Evolutionary conservation across 2,888 invertebrate species (phyloP).

Genomic region (Blastobasis lacticolella): DNA sequence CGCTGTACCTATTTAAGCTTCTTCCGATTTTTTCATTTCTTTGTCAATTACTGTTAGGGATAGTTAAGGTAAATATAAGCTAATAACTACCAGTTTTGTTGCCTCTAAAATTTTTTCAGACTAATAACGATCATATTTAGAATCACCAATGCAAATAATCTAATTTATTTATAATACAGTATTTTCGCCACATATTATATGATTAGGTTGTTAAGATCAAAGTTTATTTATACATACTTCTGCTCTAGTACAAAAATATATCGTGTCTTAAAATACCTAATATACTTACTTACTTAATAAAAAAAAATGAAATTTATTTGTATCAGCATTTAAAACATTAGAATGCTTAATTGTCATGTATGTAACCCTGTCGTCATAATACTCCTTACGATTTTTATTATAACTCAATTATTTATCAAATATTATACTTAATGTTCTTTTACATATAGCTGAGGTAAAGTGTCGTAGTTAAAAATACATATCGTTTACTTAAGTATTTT

Average conservation of each 20-base stretch:
- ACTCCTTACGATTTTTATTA: no score
- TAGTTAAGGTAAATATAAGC: slow-evolving; percentile 19
- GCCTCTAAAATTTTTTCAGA: no score
- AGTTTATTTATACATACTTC: slow-evolving; percentile 21
- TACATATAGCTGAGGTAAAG: no score
- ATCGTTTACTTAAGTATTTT: slow-evolving; percentile 60
- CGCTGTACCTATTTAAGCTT: slow-evolving; percentile 58
- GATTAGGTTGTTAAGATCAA: slow-evolving; percentile 17
- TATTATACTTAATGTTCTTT: no score
- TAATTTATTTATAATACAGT: not conserved
- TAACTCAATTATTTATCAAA: no score
- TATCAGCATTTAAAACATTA: no score
- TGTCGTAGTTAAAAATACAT: slow-evolving; percentile 51
- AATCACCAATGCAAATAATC: no score
- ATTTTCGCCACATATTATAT: slow-evolving; percentile 11
- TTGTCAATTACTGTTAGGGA: slow-evolving; percentile 49
- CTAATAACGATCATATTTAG: no score
- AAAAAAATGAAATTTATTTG: slow-evolving; percentile 23
- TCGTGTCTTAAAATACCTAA: slow-evolving; percentile 64
- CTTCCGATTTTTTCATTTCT: slow-evolving; percentile 34
- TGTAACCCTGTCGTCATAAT: no score
- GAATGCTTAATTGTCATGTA: no score
- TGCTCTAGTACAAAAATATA: slow-evolving; percentile 56
- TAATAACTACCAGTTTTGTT: no score
- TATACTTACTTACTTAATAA: no score